Evolutionary conservation across 2,888 invertebrate species (phyloP).

Genomic region (Endomychus coccineus): DNA sequence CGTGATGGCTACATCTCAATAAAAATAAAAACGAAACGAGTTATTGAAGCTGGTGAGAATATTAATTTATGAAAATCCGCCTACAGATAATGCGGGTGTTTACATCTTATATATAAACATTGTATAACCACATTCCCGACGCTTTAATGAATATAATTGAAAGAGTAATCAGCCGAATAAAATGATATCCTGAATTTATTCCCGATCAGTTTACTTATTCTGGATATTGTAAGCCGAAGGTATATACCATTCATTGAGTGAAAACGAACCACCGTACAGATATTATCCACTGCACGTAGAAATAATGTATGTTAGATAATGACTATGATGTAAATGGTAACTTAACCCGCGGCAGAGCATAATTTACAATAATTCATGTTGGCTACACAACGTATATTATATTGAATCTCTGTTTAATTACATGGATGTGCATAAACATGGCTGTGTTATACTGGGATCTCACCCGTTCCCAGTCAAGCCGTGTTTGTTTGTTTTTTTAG

Average conservation of each 20-base stretch:
- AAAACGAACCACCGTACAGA: no score
- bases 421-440: background rate
- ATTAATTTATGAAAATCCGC: no score
- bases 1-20: no score
- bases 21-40: no score
- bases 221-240: no score
- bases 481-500: no score
- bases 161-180: background rate
- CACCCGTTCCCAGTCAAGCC: background rate
- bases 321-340: constrained; percentile 1
- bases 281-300: no score
- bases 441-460: background rate
- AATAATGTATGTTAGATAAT: constrained; percentile 1
- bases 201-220: constrained; percentile 1
- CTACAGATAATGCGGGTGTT: no score
- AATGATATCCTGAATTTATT: constrained; percentile 1
- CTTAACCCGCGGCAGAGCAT: background rate
- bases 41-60: no score
- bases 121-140: no score
- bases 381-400: background rate
- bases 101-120: no score
- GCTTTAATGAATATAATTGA: background rate
- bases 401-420: constrained; percentile 1
- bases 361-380: background rate
- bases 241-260: no score